These are phyloP conservation scores for Galaxea fascicularis DNA, from an alignment of 92 coral and sea anemone genomes.

Conservation along the genomic window DNA sequence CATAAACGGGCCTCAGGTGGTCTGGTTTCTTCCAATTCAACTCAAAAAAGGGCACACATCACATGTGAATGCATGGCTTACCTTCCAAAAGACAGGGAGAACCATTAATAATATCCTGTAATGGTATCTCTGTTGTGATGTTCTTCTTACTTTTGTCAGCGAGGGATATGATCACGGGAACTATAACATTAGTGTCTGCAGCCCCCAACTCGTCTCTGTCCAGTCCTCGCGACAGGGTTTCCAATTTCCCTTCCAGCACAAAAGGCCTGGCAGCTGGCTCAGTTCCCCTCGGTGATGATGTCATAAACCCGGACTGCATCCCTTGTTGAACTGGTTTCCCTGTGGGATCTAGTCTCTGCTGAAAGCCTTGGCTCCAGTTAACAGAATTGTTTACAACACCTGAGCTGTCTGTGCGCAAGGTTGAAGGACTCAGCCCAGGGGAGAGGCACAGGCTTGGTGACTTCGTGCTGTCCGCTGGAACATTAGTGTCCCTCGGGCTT, in stretches of 20 bases:
- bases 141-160: slow-evolving; percentile 58
- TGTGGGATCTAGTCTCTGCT: slow-evolving; percentile 8
- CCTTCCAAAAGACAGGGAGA: slow-evolving; percentile 62
- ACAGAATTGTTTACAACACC: not conserved
- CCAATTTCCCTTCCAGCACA: slow-evolving; percentile 45
- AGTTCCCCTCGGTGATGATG: not conserved
- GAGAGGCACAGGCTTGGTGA: slow-evolving; percentile 43
- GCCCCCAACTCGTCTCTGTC: slow-evolving; percentile 47
- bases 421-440: slow-evolving; percentile 16
- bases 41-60: not conserved
- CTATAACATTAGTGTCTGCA: slow-evolving; percentile 41
- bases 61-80: slow-evolving; percentile 4
- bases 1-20: too few species aligned
- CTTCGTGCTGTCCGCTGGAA: slow-evolving; percentile 33
- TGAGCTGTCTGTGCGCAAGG: not conserved
- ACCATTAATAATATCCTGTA: slow-evolving; percentile 74
- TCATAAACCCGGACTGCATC: not conserved
- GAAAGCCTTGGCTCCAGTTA: slow-evolving; percentile 31
- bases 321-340: not conserved
- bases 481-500: slow-evolving; percentile 26
- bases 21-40: too few species aligned
- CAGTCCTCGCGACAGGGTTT: slow-evolving; percentile 49
- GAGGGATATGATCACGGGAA: slow-evolving; percentile 78
- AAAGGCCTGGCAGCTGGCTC: slow-evolving; percentile 15
- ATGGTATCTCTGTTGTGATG: slow-evolving; percentile 60